Evolutionary conservation across 1,140 invertebrate genomes (phyloP).

Genomic region (Proales similis): DNA sequence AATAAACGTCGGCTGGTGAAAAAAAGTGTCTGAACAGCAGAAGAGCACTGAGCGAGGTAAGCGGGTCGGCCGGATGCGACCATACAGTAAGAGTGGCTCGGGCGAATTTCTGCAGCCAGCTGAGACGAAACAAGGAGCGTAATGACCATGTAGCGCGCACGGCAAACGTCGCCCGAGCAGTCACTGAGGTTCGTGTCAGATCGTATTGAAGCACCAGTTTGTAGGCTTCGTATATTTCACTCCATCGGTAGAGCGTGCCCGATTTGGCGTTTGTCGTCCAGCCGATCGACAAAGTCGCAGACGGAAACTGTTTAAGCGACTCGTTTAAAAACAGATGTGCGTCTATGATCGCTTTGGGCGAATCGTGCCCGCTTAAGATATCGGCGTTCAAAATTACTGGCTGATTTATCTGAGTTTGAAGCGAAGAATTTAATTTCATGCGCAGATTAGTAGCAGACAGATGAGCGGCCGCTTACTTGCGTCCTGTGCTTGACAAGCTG

Average conservation of each 20-base stretch:
- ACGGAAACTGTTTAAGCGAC: background rate
- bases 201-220: background rate
- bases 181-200: background rate
- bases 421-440: background rate
- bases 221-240: background rate
- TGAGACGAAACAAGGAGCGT: background rate
- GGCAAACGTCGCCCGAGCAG: too few species aligned
- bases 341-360: background rate
- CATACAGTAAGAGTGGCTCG: slow-evolving; percentile 13
- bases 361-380: slow-evolving; percentile 12
- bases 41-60: background rate
- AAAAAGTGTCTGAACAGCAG: slow-evolving; percentile 16
- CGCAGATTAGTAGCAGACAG: background rate
- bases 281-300: slow-evolving; percentile 3
- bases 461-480: background rate
- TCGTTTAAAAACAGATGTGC: background rate
- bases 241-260: background rate
- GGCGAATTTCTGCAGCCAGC: background rate
- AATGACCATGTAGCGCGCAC: background rate
- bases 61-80: slow-evolving; percentile 3
- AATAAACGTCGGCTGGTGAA: background rate
- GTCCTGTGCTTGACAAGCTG: background rate
- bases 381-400: slow-evolving; percentile 34
- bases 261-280: slow-evolving; percentile 18
- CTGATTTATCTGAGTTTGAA: background rate